These are phyloP conservation scores for Pungitius pungitius DNA, from an alignment of 2,113 vertebrate species.

Conservation along the genomic window DNA sequence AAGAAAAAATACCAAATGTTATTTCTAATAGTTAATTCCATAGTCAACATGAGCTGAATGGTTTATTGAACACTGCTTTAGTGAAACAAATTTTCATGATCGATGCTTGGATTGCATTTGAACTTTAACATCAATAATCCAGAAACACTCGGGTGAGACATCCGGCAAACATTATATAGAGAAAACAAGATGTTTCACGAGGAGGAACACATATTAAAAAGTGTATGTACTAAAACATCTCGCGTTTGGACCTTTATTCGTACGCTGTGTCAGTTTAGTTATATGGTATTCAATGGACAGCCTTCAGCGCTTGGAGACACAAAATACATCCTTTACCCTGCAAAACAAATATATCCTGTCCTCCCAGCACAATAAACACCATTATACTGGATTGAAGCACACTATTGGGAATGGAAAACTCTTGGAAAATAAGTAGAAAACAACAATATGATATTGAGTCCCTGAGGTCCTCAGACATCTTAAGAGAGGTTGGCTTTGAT, in stretches of 20 bases:
- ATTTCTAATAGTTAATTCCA: conserved; percentile 44
- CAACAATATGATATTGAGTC: conserved; percentile 70
- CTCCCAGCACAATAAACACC: conserved; percentile 72
- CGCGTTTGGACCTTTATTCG: conserved; percentile 48
- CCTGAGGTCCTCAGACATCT: conserved; percentile 70
- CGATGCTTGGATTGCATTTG: conserved; percentile 20
- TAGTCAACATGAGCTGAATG: conserved; percentile 54
- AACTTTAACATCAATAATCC: conserved; percentile 40
- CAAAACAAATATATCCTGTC: conserved; percentile 71
- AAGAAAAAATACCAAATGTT: conserved; percentile 46
- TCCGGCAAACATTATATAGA: conserved; percentile 12
- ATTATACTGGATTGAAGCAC: conserved; percentile 69
- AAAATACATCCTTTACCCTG: conserved; percentile 68
- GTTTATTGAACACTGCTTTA: conserved; percentile 40
- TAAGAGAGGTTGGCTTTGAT: conserved; percentile 59
- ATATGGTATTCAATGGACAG: conserved; percentile 56
- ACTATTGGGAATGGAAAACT: conserved; percentile 69
- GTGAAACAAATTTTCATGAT: conserved; percentile 38
- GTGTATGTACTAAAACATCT: conserved; percentile 47
- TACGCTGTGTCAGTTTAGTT: conserved; percentile 46
- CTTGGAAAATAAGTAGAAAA: conserved; percentile 73
- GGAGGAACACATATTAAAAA: conserved; percentile 47
- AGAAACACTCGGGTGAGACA: conserved; percentile 40
- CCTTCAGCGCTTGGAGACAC: conserved; percentile 67
- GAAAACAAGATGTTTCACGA: conserved; percentile 43